Evolutionary conservation across 1,140 invertebrate genomes (phyloP).

Genomic region (Copidosoma floridanum): DNA sequence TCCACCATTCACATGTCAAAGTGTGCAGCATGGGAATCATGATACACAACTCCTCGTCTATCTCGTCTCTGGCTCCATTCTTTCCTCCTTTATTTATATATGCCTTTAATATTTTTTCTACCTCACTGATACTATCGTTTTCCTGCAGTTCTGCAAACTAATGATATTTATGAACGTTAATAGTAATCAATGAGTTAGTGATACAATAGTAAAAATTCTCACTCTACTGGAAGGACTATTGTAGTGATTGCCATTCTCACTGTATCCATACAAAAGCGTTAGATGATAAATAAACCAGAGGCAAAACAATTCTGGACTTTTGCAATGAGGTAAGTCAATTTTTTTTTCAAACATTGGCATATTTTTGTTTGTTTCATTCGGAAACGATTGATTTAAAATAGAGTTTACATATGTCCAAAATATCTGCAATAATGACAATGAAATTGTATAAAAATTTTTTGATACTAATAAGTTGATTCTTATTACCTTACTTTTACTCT

Average conservation of each 20-base stretch:
- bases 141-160: conserved; percentile 33
- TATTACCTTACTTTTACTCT: conserved; percentile 39
- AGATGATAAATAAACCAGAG: conserved; percentile 51
- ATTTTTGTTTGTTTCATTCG: conserved; percentile 20
- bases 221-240: conserved; percentile 34
- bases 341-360: conserved; percentile 24
- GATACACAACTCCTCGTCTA: conserved; percentile 48
- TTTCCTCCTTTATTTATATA: conserved; percentile 47
- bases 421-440: conserved; percentile 34
- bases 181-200: too few relatives aligned
- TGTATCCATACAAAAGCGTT: conserved; percentile 47
- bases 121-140: conserved; percentile 38
- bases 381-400: conserved; percentile 34
- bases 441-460: not conserved
- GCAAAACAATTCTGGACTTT: conserved; percentile 48
- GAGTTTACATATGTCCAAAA: conserved; percentile 52
- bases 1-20: conserved; percentile 50
- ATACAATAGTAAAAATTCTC: too few relatives aligned
- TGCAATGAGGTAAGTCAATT: conserved; percentile 32
- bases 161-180: too few relatives aligned
- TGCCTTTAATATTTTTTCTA: conserved; percentile 50
- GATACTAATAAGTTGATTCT: not conserved
- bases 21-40: conserved; percentile 49
- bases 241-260: conserved; percentile 38
- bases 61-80: conserved; percentile 45